Percentiles rank a stretch among this genome's conserved stretches.
Evolutionary conservation across 1,140 invertebrate species (phyloP).

Genomic region (Paramacrobiotus metropolitanus): DNA sequence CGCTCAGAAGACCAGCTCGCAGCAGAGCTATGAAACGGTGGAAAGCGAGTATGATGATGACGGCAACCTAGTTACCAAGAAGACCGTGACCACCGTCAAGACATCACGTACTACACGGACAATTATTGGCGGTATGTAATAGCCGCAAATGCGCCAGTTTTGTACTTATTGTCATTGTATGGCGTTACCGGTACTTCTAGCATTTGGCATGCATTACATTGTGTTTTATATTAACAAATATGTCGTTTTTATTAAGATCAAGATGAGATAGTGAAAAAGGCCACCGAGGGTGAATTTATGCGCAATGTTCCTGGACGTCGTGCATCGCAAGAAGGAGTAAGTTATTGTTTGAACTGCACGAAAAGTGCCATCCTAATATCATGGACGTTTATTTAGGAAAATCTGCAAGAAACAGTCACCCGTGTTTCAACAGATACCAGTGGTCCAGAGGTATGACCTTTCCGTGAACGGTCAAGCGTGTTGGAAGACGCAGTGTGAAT

Average conservation of each 20-base stretch:
- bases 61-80: constrained; percentile 1
- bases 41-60: not conserved
- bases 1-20: constrained; percentile 1
- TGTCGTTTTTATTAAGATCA: not conserved
- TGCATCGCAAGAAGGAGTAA: no score
- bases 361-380: no score
- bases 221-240: not conserved
- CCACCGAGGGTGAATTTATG: not conserved
- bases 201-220: not conserved
- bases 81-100: constrained; percentile 2
- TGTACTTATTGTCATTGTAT: no score
- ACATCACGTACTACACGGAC: not conserved
- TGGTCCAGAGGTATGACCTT: no score
- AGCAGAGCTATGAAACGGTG: not conserved
- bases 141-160: no score
- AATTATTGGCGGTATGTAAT: not conserved
- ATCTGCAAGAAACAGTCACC: no score
- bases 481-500: no score
- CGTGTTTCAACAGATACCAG: no score
- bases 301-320: not conserved
- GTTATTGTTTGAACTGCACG: no score
- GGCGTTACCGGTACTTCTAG: no score
- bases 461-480: no score
- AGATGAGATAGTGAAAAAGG: not conserved
- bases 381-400: no score